Evolutionary conservation across 2,797 vertebrate genomes (phyloP).

Genomic region (Percopsis omiscomaycus): DNA sequence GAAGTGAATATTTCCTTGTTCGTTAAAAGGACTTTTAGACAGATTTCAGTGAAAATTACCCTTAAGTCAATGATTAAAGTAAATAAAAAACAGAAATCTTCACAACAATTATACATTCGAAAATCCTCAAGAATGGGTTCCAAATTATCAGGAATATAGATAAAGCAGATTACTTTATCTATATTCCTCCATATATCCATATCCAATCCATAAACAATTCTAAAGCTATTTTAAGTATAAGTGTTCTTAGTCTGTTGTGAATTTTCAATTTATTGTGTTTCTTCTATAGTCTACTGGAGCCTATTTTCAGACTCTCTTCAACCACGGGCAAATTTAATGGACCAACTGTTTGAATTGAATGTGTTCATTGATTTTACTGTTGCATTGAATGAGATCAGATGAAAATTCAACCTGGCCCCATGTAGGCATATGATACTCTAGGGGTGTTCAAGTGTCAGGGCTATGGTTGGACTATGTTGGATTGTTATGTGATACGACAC

Average conservation of each 20-base stretch:
- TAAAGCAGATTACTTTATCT: too few relatives aligned
- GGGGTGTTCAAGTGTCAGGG: slow-evolving; percentile 28
- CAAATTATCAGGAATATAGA: too few relatives aligned
- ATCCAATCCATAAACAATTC: background rate
- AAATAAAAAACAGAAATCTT: too few relatives aligned
- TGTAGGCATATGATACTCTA: slow-evolving; percentile 46
- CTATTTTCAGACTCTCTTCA: background rate
- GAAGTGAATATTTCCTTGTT: too few relatives aligned
- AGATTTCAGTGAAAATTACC: too few relatives aligned
- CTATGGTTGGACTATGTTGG: slow-evolving; percentile 49
- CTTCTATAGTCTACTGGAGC: background rate
- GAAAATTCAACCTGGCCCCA: slow-evolving; percentile 29
- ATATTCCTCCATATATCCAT: too few relatives aligned
- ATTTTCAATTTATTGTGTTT: background rate
- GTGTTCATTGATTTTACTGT: background rate
- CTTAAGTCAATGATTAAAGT: too few relatives aligned
- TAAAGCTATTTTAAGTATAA: background rate
- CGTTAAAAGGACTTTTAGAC: too few relatives aligned
- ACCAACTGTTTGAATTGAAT: too few relatives aligned
- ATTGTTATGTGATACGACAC: slow-evolving; percentile 65
- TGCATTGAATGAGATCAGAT: slow-evolving; percentile 21
- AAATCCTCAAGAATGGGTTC: too few relatives aligned
- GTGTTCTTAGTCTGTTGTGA: background rate
- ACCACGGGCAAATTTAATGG: background rate
- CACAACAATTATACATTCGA: too few relatives aligned